Evolutionary conservation across 2,113 vertebrate species (phyloP).

Genomic region (Scomber scombrus): DNA sequence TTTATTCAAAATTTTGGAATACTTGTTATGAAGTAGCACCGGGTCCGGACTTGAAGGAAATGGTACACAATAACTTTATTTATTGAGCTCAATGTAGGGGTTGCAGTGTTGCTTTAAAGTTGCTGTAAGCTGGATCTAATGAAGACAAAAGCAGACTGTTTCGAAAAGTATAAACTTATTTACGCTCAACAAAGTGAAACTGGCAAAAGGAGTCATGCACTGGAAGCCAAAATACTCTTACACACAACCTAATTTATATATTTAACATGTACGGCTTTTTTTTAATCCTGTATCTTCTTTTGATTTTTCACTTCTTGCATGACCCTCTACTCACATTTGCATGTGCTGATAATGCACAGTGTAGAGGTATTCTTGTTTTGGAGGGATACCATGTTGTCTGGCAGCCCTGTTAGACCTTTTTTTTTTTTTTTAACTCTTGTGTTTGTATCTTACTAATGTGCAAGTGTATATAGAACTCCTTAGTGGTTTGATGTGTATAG

Average conservation of each 20-base stretch:
- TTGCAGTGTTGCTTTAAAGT: constrained; percentile 40
- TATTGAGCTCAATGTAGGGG: constrained; percentile 61
- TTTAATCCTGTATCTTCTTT: constrained; percentile 36
- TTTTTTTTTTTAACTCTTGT: constrained; percentile 63
- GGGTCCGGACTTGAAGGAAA: constrained; percentile 26
- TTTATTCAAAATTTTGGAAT: constrained; percentile 11
- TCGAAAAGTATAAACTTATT: not conserved
- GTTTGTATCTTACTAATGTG: constrained; percentile 73
- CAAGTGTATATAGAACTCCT: constrained; percentile 67
- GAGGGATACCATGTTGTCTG: constrained; percentile 54
- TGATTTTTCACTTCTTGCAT: constrained; percentile 69
- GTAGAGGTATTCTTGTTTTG: constrained; percentile 61
- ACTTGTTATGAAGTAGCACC: constrained; percentile 13
- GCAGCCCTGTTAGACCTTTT: constrained; percentile 52
- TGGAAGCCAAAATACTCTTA: constrained; percentile 28
- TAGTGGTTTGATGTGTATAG: constrained; percentile 80
- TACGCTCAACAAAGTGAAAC: not conserved
- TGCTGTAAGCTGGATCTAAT: not conserved
- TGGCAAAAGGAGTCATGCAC: constrained; percentile 30
- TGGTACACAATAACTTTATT: constrained; percentile 45
- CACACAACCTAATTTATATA: constrained; percentile 42
- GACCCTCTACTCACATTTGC: constrained; percentile 61
- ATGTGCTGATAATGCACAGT: constrained; percentile 75
- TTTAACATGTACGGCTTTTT: constrained; percentile 32
- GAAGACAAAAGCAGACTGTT: constrained; percentile 1